Evolutionary conservation across 2,888 invertebrate genomes (phyloP).

Genomic region (Leptothorax acervorum): DNA sequence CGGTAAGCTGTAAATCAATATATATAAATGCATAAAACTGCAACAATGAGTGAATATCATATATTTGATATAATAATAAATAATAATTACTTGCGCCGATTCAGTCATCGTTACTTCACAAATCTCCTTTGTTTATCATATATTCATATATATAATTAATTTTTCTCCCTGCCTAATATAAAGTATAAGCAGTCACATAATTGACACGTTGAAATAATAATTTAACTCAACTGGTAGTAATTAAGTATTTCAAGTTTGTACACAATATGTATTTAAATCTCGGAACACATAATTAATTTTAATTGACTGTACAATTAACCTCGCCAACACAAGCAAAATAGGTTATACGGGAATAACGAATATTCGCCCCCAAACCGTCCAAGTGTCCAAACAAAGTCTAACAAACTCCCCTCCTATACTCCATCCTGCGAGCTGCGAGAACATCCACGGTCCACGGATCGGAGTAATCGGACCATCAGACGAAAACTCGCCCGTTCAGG

Average conservation of each 20-base stretch:
- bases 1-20: constrained; percentile 81
- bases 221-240: not conserved
- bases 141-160: not conserved
- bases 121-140: not conserved
- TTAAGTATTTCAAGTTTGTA: not conserved
- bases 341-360: not conserved
- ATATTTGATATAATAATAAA: not conserved
- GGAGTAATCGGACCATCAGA: too few species aligned
- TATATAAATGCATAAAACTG: not conserved
- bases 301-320: not conserved
- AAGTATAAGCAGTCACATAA: not conserved
- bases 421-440: too few species aligned
- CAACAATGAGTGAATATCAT: not conserved
- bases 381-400: not conserved
- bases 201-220: not conserved
- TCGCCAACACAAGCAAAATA: not conserved
- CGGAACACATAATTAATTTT: not conserved
- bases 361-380: too few species aligned
- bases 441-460: too few species aligned
- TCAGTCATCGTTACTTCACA: not conserved
- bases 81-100: constrained; percentile 12
- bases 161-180: not conserved
- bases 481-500: too few species aligned
- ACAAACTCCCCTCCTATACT: not conserved
- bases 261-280: not conserved